phyloP scores from a whole-genome alignment of 2,797 vertebrate genomes.

The Silurus aristotelis region DNA sequence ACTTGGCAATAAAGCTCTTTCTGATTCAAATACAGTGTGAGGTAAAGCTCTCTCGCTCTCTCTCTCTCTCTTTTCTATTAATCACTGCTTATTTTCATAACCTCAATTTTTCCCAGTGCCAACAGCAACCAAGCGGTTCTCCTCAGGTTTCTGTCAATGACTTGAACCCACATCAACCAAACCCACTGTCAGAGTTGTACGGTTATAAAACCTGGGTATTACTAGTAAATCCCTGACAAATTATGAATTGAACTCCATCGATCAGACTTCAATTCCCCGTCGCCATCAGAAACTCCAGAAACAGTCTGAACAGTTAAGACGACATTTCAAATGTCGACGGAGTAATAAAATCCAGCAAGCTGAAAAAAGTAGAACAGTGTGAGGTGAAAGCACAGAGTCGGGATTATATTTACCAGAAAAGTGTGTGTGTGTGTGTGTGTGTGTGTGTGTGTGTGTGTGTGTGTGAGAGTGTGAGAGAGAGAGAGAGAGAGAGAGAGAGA shows the following conservation, averaged over 20 bases:
- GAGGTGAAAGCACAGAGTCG: constrained; percentile 68
- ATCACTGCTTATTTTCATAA: background rate
- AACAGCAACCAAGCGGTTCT: background rate
- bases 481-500: constrained; percentile 14
- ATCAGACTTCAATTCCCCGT: background rate
- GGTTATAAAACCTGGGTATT: constrained; percentile 13
- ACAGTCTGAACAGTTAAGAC: constrained; percentile 53
- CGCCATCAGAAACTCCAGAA: constrained; percentile 24
- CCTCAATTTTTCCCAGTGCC: background rate
- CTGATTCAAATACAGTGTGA: no score
- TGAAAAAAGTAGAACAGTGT: constrained; percentile 67
- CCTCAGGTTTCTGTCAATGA: background rate
- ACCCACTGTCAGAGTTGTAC: background rate
- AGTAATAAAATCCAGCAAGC: constrained; percentile 69
- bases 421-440: constrained; percentile 46
- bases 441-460: background rate
- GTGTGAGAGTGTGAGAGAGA: constrained; percentile 8
- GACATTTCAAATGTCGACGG: constrained; percentile 70
- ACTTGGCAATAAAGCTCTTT: no score
- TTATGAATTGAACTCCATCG: background rate
- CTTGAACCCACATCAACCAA: background rate
- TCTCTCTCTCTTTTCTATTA: background rate
- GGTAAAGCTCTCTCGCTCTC: no score
- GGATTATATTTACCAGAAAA: constrained; percentile 67
- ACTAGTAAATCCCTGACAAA: no score